Base-by-base conservation (phyloP, 2,888 invertebrate species). In the Venusia cambrica region DNA sequence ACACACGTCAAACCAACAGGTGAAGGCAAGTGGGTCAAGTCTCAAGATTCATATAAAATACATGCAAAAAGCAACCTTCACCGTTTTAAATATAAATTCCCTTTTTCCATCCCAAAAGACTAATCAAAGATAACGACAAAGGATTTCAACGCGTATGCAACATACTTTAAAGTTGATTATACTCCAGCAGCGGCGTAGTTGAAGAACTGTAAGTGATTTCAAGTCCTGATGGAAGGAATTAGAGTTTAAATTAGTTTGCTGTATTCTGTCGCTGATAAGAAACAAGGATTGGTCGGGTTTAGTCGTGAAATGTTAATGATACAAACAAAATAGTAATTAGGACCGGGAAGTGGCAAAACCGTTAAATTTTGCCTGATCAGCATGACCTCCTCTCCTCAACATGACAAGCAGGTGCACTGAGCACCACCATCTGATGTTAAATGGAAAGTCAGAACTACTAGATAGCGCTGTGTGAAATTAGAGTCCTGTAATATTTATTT, bases 21-120 rank as follows among this genome's bases (percentile, higher is more conserved):
- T 46, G 31, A 31, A 16, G 25, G 9, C 5, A 54, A 45, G 17
- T 56, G 27, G 53, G 54, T 53, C 55, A 52, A 51, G 40, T 45
- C 36, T 38, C 38, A 36, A 40, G 48, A 40, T 19, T 16, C 43
- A 45, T 58, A 29, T 40, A 51, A 54, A 55, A 51, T 53, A 44
- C 45, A 57, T 46, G 38, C 38, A 20, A 35, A 51, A 40, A 45
- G 27, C 37, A 28, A 45, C 48, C 40, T 41, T 39, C 40, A 25
- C 30, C 17, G 3, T 4, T 11, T 35, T 9, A 34, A 31, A 35
- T 11, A 26, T 22, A 27, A 12, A 35, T 27, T 29, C 5, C 4
- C 1, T 15, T 15, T 12, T 15, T 5, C 5, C 6, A 10, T 2
- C 2, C 5, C 13, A 10, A 9, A 5, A 24, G 0, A n/a, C 3